Base-by-base conservation (phyloP, 2,888 invertebrate genomes). In the Conomelus anceps region DNA sequence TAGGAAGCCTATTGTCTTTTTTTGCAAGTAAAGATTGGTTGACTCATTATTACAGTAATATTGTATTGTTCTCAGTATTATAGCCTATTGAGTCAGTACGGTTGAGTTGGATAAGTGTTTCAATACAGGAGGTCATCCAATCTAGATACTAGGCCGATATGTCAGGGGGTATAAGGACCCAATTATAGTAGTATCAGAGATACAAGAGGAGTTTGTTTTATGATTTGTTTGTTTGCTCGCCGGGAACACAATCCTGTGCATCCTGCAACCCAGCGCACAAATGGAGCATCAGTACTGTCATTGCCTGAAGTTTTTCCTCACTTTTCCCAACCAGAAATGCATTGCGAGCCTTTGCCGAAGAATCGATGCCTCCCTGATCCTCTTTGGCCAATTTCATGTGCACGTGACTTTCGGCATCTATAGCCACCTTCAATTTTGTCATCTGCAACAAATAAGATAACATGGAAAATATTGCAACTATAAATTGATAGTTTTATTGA, bases 241-340 rank as follows among this genome's bases (percentile, higher is more conserved):
- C n/a, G 3, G 3, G 29, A 17, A 4, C 22, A 22, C 88, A 34
- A 93, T 93, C 96, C 93, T 96, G 95, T 93, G 96, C 96, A 91
- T 97, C 96, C 92, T 99, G 98, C 90, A 99, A 95, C 3, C 98
- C 99, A 3, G 98, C 97, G 94, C 98, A 99, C 93, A 98, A 97
- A 93, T 99, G 98, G 91, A 99, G 94, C 96, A 99, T 97, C 91
- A 99, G 95, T 89, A 99, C 97, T 88, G 98, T 98, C 90, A 99
- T 94, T 0, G 98, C 98, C 93, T 98, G 98, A 9, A 98, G 97
- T 92, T 98, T 96, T 91, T 97, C 96, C 92, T 98, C 98, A 85
- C 97, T 96, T 92, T 96, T 96, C 91, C 93, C 93, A 29, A 94
- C 93, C 26, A 94, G 92, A 91, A 94, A 94, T 0, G 94, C 94